Conservation (phyloP, 2,888 invertebrate genomes). For the Campoplex nolae region DNA sequence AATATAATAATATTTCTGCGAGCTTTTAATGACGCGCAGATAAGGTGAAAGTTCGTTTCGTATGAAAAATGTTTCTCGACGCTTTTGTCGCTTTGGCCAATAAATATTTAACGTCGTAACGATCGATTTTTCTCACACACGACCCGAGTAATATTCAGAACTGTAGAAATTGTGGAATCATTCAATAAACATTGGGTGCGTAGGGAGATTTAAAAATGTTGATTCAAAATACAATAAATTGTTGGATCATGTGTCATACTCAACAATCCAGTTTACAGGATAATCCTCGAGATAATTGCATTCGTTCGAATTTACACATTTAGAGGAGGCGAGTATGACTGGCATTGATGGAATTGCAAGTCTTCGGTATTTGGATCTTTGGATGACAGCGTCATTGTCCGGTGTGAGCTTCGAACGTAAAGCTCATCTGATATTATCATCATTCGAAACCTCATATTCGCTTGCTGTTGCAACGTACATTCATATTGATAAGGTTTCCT, state of each 20-base stretch:
- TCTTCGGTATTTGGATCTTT: conserved; percentile 58
- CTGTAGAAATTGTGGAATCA: conserved; percentile 36
- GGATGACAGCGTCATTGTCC: conserved; percentile 44
- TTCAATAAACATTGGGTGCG: neutral
- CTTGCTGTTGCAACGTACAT: conserved; percentile 53
- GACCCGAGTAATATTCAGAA: conserved; percentile 36
- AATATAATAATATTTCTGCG: neutral
- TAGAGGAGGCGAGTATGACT: conserved; percentile 35
- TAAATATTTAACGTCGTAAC: conserved; percentile 50
- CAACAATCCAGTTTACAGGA: neutral
- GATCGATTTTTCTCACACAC: conserved; percentile 52
- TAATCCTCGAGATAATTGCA: conserved; percentile 30
- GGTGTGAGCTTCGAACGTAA: conserved; percentile 36
- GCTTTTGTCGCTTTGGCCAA: neutral
- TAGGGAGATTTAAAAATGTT: neutral
- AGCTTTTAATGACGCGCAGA: neutral
- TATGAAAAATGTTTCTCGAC: neutral
- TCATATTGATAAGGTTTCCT: conserved; percentile 40
- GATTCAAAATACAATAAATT: conserved; percentile 31
- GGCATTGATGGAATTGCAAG: conserved; percentile 54
- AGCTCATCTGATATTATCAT: conserved; percentile 51
- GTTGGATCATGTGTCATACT: conserved; percentile 4
- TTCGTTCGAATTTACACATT: conserved; percentile 39
- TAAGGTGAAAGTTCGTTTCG: neutral
- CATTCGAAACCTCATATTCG: conserved; percentile 38